Evolutionary conservation across 2,888 invertebrate species (phyloP).

Genomic region (Metacarcinus magister): DNA sequence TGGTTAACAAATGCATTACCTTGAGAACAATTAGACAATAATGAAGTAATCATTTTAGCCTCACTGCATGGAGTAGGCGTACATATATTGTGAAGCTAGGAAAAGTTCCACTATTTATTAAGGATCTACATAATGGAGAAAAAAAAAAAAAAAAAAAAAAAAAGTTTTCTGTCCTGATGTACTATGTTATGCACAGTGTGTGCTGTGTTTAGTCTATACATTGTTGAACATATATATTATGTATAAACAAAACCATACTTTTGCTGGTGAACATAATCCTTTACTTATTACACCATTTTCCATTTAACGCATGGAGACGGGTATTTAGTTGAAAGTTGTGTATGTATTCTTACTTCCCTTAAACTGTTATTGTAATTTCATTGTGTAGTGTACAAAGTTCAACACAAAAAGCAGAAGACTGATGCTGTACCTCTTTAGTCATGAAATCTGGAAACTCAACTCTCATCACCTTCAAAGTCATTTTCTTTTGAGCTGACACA

Average conservation of each 20-base stretch:
- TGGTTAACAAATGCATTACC: not conserved
- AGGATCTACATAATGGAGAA: not conserved
- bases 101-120: not conserved
- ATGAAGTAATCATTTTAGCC: not conserved
- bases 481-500: not conserved
- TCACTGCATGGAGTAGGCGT: not conserved
- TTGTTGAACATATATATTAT: not conserved
- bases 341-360: not conserved
- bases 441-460: not conserved
- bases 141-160: not conserved
- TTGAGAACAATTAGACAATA: not conserved
- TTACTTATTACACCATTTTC: not conserved
- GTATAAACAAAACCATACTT: not conserved
- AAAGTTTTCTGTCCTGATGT: not conserved
- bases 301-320: constrained; percentile 6
- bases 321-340: constrained; percentile 42
- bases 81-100: constrained; percentile 19
- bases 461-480: not conserved
- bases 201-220: constrained; percentile 12
- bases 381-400: not conserved
- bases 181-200: not conserved
- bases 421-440: not conserved
- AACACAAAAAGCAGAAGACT: constrained; percentile 19
- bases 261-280: not conserved
- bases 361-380: not conserved